These are phyloP conservation scores for Temnothorax nylanderi DNA, from an alignment of 1,140 invertebrate genomes.

Conservation along the genomic window DNA sequence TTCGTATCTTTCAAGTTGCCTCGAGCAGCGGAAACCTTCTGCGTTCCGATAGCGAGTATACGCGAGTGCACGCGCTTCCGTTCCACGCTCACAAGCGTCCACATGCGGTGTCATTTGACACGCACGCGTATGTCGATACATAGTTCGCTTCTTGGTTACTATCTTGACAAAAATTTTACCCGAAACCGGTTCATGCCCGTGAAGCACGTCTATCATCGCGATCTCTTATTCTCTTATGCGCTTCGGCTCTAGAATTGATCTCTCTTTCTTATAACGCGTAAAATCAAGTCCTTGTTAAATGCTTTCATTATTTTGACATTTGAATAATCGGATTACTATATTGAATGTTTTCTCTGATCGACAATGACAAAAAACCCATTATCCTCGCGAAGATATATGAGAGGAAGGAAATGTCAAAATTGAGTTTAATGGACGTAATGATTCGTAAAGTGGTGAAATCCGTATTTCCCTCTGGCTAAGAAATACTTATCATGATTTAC, in stretches of 20 bases:
- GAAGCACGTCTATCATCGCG: neutral
- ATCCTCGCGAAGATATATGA: slow-evolving; percentile 7
- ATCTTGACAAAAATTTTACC: slow-evolving; percentile 72
- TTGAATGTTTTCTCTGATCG: neutral
- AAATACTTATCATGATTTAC: slow-evolving; percentile 11
- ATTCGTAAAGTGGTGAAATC: slow-evolving; percentile 35
- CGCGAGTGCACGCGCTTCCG: neutral
- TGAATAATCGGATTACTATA: neutral
- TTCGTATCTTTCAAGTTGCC: slow-evolving; percentile 55
- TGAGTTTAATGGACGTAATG: slow-evolving; percentile 41
- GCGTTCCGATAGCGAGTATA: slow-evolving; percentile 40
- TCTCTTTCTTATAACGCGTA: neutral
- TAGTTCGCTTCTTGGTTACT: slow-evolving; percentile 52
- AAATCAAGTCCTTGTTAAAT: neutral
- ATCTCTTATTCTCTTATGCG: slow-evolving; percentile 20
- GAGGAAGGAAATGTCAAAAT: slow-evolving; percentile 36
- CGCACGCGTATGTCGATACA: neutral
- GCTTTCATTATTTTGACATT: neutral
- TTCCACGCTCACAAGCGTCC: neutral
- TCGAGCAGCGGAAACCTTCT: slow-evolving; percentile 69
- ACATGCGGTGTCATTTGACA: neutral
- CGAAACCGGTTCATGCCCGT: slow-evolving; percentile 18
- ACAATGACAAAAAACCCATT: neutral
- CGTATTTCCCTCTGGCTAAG: slow-evolving; percentile 14
- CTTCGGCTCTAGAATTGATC: neutral